These are phyloP conservation scores for Neoscelio sp. DNA, from an alignment of 2,888 invertebrate genomes.

Conservation along the genomic window DNA sequence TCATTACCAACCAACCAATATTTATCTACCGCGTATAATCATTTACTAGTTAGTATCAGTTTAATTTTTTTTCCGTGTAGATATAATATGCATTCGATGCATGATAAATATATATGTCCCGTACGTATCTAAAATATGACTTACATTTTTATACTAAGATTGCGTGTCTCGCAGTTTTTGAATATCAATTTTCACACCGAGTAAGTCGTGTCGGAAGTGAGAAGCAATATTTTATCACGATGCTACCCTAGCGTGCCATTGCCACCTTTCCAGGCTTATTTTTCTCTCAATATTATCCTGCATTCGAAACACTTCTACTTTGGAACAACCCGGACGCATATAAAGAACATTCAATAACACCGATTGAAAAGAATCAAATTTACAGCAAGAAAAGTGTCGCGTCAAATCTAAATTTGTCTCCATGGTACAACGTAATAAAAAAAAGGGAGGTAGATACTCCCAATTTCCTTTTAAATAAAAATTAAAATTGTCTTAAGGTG, in stretches of 20 bases:
- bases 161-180: slow-evolving; percentile 61
- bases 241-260: slow-evolving; percentile 75
- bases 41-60: too few species aligned
- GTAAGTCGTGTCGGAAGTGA: slow-evolving; percentile 56
- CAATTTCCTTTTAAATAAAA: too few species aligned
- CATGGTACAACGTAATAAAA: too few species aligned
- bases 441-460: too few species aligned
- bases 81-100: slow-evolving; percentile 46
- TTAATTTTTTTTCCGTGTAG: background rate
- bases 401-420: slow-evolving; percentile 23
- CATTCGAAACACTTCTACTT: slow-evolving; percentile 45
- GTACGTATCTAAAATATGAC: slow-evolving; percentile 45
- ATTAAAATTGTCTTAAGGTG: too few species aligned
- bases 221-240: slow-evolving; percentile 74
- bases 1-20: too few species aligned
- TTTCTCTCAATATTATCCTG: slow-evolving; percentile 68
- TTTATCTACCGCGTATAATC: too few species aligned
- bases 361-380: slow-evolving; percentile 72
- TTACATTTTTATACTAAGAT: slow-evolving; percentile 58
- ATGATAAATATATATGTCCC: slow-evolving; percentile 47
- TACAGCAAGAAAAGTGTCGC: slow-evolving; percentile 6
- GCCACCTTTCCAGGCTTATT: slow-evolving; percentile 67
- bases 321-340: slow-evolving; percentile 30
- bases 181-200: slow-evolving; percentile 62
- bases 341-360: slow-evolving; percentile 71